phyloP scores from a whole-genome alignment of 1,140 invertebrate genomes.

The Diplogasteroides magnus region DNA sequence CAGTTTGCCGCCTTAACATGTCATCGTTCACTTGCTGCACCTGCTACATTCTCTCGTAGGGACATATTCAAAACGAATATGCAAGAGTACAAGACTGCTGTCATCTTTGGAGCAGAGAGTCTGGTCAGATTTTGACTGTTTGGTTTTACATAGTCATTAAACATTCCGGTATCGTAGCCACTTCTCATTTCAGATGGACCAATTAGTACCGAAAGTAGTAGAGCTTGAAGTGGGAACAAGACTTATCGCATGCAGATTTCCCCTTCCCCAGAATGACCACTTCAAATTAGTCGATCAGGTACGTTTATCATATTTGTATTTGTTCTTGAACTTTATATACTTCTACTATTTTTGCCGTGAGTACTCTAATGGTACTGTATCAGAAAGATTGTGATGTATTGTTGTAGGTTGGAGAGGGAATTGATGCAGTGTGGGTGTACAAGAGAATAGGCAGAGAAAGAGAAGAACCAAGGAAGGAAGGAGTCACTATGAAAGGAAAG shows the following conservation, averaged over 20 bases:
- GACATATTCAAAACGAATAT: conserved; percentile 49
- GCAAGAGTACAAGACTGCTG: conserved; percentile 37
- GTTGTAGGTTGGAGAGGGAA: conserved; percentile 43
- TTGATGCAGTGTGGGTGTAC: conserved; percentile 50
- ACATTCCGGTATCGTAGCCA: background rate
- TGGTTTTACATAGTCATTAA: conserved; percentile 17
- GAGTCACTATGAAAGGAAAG: too few species aligned
- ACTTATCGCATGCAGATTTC: conserved; percentile 47
- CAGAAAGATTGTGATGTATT: conserved; percentile 27
- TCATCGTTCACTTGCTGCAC: background rate
- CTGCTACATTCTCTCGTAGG: conserved; percentile 25
- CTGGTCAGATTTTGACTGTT: conserved; percentile 32
- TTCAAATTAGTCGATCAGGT: conserved; percentile 12
- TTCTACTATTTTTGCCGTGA: background rate
- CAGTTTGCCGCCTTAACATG: background rate
- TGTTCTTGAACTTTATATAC: background rate
- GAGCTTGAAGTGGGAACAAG: conserved; percentile 40
- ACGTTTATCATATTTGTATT: background rate
- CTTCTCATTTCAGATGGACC: conserved; percentile 36
- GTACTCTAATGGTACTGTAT: background rate
- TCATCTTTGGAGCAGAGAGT: conserved; percentile 50
- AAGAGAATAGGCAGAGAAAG: too few species aligned
- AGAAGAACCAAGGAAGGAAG: background rate
- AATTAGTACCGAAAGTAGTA: conserved; percentile 41
- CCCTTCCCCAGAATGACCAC: conserved; percentile 37